Evolutionary conservation across 2,797 vertebrate genomes (phyloP).

Genomic region (Menidia menidia): DNA sequence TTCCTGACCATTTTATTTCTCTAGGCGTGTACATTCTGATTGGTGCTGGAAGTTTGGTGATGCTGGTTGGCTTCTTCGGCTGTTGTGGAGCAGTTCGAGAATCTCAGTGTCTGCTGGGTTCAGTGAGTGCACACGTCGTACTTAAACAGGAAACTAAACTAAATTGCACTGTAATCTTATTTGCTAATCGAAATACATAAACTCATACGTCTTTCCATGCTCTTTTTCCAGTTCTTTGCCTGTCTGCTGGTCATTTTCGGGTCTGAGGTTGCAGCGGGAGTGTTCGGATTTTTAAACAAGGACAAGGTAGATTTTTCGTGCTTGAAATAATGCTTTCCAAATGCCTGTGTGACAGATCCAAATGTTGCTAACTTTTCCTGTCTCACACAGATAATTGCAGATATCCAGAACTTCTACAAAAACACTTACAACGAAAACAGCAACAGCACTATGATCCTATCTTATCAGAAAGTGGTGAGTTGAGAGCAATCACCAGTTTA

Average conservation of each 20-base stretch:
- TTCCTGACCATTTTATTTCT: background rate
- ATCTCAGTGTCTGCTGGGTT: constrained; percentile 95
- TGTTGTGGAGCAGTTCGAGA: constrained; percentile 95
- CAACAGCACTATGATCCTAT: constrained; percentile 76
- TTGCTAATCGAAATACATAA: rapidly evolving
- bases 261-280: constrained; percentile 93
- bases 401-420: constrained; percentile 88
- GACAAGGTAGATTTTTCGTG: constrained; percentile 79
- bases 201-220: background rate
- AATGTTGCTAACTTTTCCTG: background rate
- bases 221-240: constrained; percentile 89
- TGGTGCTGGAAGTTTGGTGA: constrained; percentile 91
- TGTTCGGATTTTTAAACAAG: constrained; percentile 96
- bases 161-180: background rate
- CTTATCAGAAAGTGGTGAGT: constrained; percentile 88
- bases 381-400: constrained; percentile 86
- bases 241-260: constrained; percentile 97
- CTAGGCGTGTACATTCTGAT: constrained; percentile 94
- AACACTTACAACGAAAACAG: constrained; percentile 76
- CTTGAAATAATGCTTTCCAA: background rate
- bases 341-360: background rate
- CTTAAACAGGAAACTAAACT: background rate
- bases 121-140: constrained; percentile 82
- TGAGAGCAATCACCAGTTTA: background rate
- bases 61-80: constrained; percentile 94